Conservation (phyloP, 2,888 invertebrate genomes). For the Acholoe squamosa region DNA sequence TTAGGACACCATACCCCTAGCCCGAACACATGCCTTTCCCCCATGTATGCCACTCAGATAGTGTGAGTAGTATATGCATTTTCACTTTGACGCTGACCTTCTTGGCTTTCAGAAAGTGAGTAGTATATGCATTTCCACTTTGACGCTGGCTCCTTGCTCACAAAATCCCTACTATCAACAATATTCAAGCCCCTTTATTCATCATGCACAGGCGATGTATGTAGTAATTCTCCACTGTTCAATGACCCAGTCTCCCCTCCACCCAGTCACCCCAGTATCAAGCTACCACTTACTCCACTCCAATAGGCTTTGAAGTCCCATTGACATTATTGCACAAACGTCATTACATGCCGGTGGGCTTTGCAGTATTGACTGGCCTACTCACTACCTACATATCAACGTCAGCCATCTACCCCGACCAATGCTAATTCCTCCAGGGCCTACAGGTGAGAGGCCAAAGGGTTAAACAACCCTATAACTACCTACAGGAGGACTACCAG, state of each 20-base stretch:
- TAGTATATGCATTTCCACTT: too few species aligned
- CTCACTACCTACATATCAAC: neutral
- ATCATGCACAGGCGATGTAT: too few species aligned
- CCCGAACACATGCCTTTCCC: too few species aligned
- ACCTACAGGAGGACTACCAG: neutral
- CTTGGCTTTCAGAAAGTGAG: too few species aligned
- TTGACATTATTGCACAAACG: neutral
- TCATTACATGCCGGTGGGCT: neutral
- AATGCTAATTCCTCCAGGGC: neutral
- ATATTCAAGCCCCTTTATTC: too few species aligned
- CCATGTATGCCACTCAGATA: too few species aligned
- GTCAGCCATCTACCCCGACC: neutral
- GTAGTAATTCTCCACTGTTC: too few species aligned
- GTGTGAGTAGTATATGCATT: too few species aligned
- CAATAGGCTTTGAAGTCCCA: neutral
- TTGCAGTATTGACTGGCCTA: neutral
- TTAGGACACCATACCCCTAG: too few species aligned
- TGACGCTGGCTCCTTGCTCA: too few species aligned
- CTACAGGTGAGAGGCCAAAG: neutral
- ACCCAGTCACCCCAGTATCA: neutral
- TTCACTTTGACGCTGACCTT: too few species aligned
- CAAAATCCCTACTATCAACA: too few species aligned
- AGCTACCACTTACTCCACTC: neutral
- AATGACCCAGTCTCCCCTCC: neutral
- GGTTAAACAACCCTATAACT: neutral